Evolutionary conservation across 2,113 vertebrate genomes (phyloP).

Genomic region (Mastomys natalensis): DNA sequence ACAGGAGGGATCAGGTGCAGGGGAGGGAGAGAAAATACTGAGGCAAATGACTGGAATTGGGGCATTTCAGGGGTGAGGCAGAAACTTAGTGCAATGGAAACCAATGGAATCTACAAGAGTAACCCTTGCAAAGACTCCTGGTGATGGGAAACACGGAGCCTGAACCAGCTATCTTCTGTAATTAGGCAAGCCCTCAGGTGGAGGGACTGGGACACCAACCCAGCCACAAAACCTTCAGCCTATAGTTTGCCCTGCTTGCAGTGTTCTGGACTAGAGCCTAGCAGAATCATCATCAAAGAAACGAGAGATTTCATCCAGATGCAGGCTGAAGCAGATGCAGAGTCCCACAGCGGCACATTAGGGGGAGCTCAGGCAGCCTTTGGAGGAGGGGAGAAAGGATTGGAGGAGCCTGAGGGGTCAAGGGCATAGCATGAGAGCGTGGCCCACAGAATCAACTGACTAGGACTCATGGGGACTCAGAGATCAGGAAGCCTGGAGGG

Average conservation of each 20-base stretch:
- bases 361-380: too few relatives aligned
- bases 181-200: neutral
- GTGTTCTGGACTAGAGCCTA: too few relatives aligned
- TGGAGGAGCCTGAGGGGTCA: neutral
- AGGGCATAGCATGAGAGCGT: rapidly evolving
- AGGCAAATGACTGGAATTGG: neutral
- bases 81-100: neutral
- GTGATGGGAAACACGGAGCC: neutral
- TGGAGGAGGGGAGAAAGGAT: neutral
- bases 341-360: too few relatives aligned
- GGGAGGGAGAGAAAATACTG: neutral
- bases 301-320: too few relatives aligned
- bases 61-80: neutral
- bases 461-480: neutral
- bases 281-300: too few relatives aligned
- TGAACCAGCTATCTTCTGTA: neutral
- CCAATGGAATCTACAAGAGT: neutral
- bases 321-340: too few relatives aligned
- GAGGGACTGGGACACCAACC: neutral
- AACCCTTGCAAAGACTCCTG: neutral
- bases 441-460: neutral
- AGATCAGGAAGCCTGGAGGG: neutral
- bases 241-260: too few relatives aligned
- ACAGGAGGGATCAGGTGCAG: neutral
- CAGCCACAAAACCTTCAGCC: too few relatives aligned